Evolutionary conservation across 2,797 vertebrate species (phyloP), one percentile per base, ranked within the genome.

Genomic region (Gymnothorax javanicus): DNA sequence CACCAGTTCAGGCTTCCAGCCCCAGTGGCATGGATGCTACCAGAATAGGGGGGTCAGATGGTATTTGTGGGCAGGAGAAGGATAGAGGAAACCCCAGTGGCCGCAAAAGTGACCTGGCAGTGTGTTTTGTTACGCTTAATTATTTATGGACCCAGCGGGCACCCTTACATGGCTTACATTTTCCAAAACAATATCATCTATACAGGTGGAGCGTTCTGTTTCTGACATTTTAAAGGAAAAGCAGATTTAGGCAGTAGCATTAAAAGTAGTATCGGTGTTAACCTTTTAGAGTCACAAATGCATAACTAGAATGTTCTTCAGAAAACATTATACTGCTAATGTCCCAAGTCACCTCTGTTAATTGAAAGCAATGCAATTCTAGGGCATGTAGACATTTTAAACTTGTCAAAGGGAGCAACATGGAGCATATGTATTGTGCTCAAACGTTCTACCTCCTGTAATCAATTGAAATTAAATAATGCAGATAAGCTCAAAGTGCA

Each of bases 81-180:
- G 75, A 79, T 50, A 79, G 50, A 54, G 50, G 5, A 79, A 50
- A 52, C 50, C 75, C 75, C 6, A 20, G 50, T 15, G 17, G 15
- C 15, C 5, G 50, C 15, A 54, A 50, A 23, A 79, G 12, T 79
- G 75, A 79, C 75, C 50, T 8, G 43, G 1, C 43, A 13, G 7
- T 79, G 75, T 79, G 75, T 79, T 79, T 79, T 79, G 50, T 79
- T 79, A 79, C 75, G 20, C 17, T 79, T 17, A 52, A 79, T 79
- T 54, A 79, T 79, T 79, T 79, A 79, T 54, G 17, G 17, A 5
- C 50, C 50, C 43, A 54, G 50, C 75, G 7, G 71, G 43, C 75
- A 20, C 50, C 17, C 75, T 79, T 79, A 79, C 75, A 52, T 7
- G 2, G 50, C 75, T 23, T 54, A 23, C 20, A 54, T 79, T 79